These are phyloP conservation scores for Hylyphantes graminicola DNA, from an alignment of 1,140 invertebrate genomes.

Conservation along the genomic window DNA sequence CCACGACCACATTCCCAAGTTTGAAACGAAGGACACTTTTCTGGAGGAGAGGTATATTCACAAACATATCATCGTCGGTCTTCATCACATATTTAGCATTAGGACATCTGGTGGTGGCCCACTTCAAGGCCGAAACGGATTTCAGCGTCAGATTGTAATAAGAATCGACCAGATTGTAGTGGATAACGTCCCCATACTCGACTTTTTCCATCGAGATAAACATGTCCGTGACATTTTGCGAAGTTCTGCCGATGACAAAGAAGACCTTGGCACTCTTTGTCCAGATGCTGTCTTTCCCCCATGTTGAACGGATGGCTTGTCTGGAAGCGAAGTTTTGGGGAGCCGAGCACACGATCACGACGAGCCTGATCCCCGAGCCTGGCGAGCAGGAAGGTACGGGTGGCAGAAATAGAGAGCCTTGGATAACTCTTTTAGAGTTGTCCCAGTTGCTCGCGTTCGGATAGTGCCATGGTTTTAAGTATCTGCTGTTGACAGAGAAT, in stretches of 20 bases:
- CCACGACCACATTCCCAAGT: conserved; percentile 72
- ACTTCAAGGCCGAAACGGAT: conserved; percentile 65
- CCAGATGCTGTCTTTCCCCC: conserved; percentile 71
- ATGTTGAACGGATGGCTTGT: conserved; percentile 81
- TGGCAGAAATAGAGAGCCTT: background rate
- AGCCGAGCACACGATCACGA: conserved; percentile 75
- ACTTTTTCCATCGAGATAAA: conserved; percentile 51
- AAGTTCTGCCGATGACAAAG: conserved; percentile 58
- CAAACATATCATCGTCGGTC: conserved; percentile 72
- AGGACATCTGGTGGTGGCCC: conserved; percentile 75
- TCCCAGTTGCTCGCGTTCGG: background rate
- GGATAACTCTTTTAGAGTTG: conserved; percentile 1
- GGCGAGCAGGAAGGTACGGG: background rate
- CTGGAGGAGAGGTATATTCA: conserved; percentile 72
- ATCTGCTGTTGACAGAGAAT: conserved; percentile 2
- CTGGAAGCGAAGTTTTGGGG: conserved; percentile 76
- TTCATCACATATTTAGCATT: conserved; percentile 72
- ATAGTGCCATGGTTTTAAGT: background rate
- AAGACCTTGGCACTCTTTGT: conserved; percentile 35
- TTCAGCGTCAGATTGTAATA: conserved; percentile 67
- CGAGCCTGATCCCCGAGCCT: background rate
- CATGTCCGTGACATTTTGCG: conserved; percentile 9
- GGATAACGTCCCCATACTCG: conserved; percentile 61
- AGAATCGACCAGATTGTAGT: conserved; percentile 65
- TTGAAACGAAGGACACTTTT: background rate